phyloP scores from a whole-genome alignment of 2,888 invertebrate genomes.

The Drosophila picticornis region DNA sequence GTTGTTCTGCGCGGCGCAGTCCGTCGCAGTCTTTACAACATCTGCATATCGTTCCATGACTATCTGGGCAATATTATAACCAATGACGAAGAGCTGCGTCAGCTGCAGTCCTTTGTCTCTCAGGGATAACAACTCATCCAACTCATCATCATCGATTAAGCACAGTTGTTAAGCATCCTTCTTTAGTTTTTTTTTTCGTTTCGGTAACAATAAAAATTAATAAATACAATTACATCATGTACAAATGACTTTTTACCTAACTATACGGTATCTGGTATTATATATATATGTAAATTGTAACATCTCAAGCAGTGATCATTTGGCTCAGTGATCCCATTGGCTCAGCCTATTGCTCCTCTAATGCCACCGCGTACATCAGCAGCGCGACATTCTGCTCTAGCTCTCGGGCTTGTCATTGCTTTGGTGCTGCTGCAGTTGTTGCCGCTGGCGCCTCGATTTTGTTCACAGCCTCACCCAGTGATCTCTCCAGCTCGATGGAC shows the following conservation, averaged over 20 bases:
- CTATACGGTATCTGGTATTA: constrained; percentile 36
- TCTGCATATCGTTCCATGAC: constrained; percentile 86
- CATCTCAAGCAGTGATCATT: constrained; percentile 36
- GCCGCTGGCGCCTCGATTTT: constrained; percentile 15
- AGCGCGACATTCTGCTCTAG: constrained; percentile 60
- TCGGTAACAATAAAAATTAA: constrained; percentile 75
- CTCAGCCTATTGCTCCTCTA: constrained; percentile 41
- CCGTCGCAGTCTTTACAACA: constrained; percentile 89
- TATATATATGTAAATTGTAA: constrained; percentile 41
- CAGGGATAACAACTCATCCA: constrained; percentile 14
- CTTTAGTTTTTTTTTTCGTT: constrained; percentile 44
- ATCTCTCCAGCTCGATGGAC: constrained; percentile 44
- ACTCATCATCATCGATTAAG: background rate
- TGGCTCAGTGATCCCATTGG: constrained; percentile 25
- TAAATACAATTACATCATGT: constrained; percentile 69
- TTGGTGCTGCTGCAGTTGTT: background rate
- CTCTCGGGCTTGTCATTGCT: constrained; percentile 48
- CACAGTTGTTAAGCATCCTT: constrained; percentile 29
- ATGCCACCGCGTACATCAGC: constrained; percentile 64
- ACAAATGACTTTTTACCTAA: constrained; percentile 65
- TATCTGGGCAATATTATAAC: constrained; percentile 87
- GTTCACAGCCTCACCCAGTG: constrained; percentile 39
- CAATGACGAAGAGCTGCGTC: constrained; percentile 87
- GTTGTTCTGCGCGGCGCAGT: constrained; percentile 87
- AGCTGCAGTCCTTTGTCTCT: constrained; percentile 87